phyloP scores from a whole-genome alignment of 2,888 invertebrate species.

The Terebella lapidaria region DNA sequence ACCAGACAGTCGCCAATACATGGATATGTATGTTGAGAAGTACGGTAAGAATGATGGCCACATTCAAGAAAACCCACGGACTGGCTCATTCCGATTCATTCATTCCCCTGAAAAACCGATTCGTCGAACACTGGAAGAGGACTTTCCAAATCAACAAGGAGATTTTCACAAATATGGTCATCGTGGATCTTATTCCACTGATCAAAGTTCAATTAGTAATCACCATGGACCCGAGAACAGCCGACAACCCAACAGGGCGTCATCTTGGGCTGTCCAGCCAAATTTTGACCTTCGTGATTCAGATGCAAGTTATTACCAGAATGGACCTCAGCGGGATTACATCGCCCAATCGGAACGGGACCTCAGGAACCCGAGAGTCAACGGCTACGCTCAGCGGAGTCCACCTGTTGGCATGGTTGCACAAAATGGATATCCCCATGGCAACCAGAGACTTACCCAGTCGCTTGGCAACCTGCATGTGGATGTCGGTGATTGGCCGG shows the following conservation, averaged over 20 bases:
- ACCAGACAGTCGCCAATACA: neutral
- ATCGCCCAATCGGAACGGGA: too few relatives aligned
- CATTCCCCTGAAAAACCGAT: neutral
- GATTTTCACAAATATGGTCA: neutral
- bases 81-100: too few relatives aligned
- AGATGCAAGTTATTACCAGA: too few relatives aligned
- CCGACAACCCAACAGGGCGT: neutral
- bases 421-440: neutral
- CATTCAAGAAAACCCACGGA: neutral
- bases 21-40: neutral
- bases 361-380: neutral
- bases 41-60: too few relatives aligned
- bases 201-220: too few relatives aligned
- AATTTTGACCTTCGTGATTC: neutral
- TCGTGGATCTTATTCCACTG: neutral
- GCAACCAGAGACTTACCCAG: neutral
- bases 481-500: neutral
- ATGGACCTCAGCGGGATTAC: too few relatives aligned
- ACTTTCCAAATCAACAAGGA: neutral
- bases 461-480: neutral
- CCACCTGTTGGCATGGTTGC: neutral
- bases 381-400: neutral
- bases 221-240: neutral
- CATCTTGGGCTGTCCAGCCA: neutral
- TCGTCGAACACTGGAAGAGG: neutral